Evolutionary conservation across 2,113 vertebrate species (phyloP), one percentile per base, ranked within the genome.

Genomic region (Erpornis zantholeuca): DNA sequence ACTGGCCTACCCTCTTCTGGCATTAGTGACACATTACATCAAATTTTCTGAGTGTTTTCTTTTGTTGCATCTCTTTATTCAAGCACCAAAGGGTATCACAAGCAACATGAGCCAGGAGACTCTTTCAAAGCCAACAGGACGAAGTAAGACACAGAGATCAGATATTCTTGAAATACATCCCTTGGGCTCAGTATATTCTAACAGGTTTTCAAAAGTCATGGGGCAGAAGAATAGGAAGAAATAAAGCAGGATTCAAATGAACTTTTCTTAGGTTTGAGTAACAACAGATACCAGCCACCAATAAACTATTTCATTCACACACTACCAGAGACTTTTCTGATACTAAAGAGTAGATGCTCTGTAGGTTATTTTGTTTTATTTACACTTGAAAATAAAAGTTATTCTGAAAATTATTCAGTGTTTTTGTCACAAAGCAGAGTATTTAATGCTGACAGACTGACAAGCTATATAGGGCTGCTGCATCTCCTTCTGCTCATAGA

Each of bases 1-100:
- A 96, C 90, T 82, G 96, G 83, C 69, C 96, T 94, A 97, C 96
- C 97, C 96, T 97, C 97, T 97, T 97, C 96, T 97, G 97, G 97
- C 88, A 96, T 90, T 93, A 93, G 90, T 79, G 92, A 96, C 93
- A 96, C 96, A 97, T 92, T 97, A 93, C 97, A 97, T 88, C 92
- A 92, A 42, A 87, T 92, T 91, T 84, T 50, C 80, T 68, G 19
- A 77, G 60, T 8, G 14, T 36, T 82, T 84, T 69, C 45, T 73
- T 93, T 85, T 47, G 60, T 56, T 87, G 63, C 69, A 90, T 88
- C 40, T 95, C 44, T 60, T 96, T 78, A 96, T 61, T 80, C 35
- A 76, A 82, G 45, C 12, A 66, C 18, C 0, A 0, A 94, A 44
- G 15, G 7, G 20, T 7, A 3, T n/a, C 18, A 11, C 60, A 63